Evolutionary conservation across 2,797 vertebrate species (phyloP), one percentile per base, ranked within the genome.

Genomic region (Echeneis naucrates): DNA sequence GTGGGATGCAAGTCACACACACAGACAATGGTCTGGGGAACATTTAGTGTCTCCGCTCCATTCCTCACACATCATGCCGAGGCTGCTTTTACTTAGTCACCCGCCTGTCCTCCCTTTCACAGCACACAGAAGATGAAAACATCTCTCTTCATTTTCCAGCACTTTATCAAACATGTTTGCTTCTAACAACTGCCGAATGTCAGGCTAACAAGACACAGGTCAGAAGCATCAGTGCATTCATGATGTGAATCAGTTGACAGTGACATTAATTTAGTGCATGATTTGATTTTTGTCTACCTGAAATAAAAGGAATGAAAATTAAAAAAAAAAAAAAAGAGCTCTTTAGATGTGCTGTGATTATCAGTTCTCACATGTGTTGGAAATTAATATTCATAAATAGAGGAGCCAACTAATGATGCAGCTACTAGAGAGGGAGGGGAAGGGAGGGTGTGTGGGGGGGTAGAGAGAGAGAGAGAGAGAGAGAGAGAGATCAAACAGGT

Each of bases 401-500:
- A n/a, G 23, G 8, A 32, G n/a, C 2, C 37, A 60, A 64, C 59
- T 44, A 56, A 53, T 55, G 16, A 52, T 45, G 17, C 33, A 61
- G 33, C 14, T 68, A 1, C 64, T 35, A 55, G 38, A 48, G 55
- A 58, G 65, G 68, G 65, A 44, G 42, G 48, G 58, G 65, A 26
- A 63, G 63, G 72, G 68, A 27, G 76, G 54, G 55, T 57, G 37
- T 27, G 59, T 56, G 40, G 71, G 58, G 67, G 52, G 61, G 47
- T 73, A 61, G 80, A 32, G 72, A 38, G 77, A 68, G 55, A 48
- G 85, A 65, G 68, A 60, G 77, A 45, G 81, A 45, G 82, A 24
- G 85, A 57, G 70, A 69, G 87, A 81, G 75, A 77, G 89, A 80
- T 93, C 91, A 94, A 93, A 95, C 94, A 95, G 93, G 94, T 95